A percentile compares a stretch with the other conserved stretches of the same genome.
Evolutionary conservation across 2,888 invertebrate species (phyloP).

Genomic region (Xanthorhoe designata): DNA sequence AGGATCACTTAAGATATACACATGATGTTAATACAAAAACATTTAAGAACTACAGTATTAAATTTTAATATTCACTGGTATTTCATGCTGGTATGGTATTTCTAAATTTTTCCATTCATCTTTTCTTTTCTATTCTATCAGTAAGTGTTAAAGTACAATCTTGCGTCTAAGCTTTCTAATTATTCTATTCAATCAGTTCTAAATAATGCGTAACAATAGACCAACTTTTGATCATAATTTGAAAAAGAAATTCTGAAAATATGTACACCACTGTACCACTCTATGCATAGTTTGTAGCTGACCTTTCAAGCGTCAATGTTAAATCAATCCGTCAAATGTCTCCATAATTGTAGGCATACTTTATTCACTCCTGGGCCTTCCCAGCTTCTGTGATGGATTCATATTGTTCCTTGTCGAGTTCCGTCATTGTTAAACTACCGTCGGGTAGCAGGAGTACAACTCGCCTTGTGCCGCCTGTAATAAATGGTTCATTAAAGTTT

Average conservation of each 20-base stretch:
- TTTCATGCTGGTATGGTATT: not conserved
- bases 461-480: conserved; percentile 91
- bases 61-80: not conserved
- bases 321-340: conserved; percentile 11
- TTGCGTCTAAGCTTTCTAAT: conserved; percentile 2
- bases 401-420: conserved; percentile 94
- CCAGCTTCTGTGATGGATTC: conserved; percentile 87
- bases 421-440: conserved; percentile 94
- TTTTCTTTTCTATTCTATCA: not conserved
- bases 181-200: conserved; percentile 16
- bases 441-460: conserved; percentile 94
- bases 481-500: not conserved
- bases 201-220: conserved; percentile 11
- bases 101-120: too few species aligned
- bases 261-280: conserved; percentile 17
- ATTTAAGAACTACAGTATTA: not conserved
- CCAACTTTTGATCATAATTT: conserved; percentile 10
- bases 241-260: conserved; percentile 7
- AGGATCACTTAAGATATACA: not conserved
- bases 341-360: not conserved
- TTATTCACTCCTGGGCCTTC: conserved; percentile 82
- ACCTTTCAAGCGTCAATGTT: conserved; percentile 8
- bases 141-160: conserved; percentile 2
- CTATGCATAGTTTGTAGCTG: not conserved
- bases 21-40: not conserved